phyloP scores from a whole-genome alignment of 2,113 vertebrate genomes.

The Agapornis roseicollis region DNA sequence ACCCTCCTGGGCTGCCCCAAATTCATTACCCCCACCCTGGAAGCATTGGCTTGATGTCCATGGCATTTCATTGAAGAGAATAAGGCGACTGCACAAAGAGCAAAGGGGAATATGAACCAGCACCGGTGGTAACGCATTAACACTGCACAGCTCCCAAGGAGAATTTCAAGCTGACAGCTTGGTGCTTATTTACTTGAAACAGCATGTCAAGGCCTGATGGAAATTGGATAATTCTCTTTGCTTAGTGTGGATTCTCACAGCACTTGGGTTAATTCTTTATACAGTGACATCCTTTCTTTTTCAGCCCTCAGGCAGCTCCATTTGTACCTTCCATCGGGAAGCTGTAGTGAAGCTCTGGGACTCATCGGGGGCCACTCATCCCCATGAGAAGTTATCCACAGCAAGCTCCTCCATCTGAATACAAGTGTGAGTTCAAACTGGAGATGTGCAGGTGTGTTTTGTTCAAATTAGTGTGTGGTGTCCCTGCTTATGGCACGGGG shows the following conservation, averaged over 20 bases:
- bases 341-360: background rate
- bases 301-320: background rate
- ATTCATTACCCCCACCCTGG: rapidly evolving
- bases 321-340: background rate
- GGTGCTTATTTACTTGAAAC: background rate
- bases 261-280: background rate
- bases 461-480: too few species aligned
- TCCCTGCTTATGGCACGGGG: too few species aligned
- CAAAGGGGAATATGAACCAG: background rate
- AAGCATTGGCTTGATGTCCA: background rate
- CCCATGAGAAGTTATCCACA: background rate
- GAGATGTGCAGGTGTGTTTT: background rate
- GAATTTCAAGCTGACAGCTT: background rate
- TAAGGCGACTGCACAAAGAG: background rate
- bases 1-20: background rate
- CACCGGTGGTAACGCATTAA: background rate
- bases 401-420: background rate
- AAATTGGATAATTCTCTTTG: background rate
- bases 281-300: background rate
- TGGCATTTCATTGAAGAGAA: background rate
- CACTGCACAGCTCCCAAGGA: background rate
- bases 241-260: background rate
- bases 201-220: background rate
- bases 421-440: background rate
- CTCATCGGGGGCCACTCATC: background rate